Evolutionary conservation across 1,140 invertebrate species (phyloP).

Genomic region (Dendroctonus valens): DNA sequence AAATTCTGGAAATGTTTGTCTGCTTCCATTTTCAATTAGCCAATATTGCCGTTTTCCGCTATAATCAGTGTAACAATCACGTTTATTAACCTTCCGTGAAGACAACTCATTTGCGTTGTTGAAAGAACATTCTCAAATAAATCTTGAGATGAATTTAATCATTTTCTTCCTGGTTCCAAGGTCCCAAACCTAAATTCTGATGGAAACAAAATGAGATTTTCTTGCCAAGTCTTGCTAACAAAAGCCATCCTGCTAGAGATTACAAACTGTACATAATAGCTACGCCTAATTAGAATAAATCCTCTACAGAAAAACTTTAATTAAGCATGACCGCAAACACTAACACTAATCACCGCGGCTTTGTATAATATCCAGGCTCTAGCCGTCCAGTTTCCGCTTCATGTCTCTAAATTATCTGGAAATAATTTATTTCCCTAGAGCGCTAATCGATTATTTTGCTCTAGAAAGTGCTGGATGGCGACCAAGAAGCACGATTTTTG

Average conservation of each 20-base stretch:
- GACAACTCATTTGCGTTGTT: too few relatives aligned
- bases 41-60: too few relatives aligned
- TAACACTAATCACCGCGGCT: constrained; percentile 16
- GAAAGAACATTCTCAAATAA: too few relatives aligned
- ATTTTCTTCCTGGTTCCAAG: too few relatives aligned
- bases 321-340: constrained; percentile 14
- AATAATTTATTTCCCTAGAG: constrained; percentile 22
- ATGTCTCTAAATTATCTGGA: constrained; percentile 24
- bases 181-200: too few relatives aligned
- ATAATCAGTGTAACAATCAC: too few relatives aligned
- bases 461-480: not conserved
- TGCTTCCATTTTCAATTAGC: too few relatives aligned
- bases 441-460: constrained; percentile 6
- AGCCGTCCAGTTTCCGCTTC: constrained; percentile 12
- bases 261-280: constrained; percentile 1
- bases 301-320: constrained; percentile 9
- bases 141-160: too few relatives aligned
- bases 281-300: constrained; percentile 5
- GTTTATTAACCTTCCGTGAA: too few relatives aligned
- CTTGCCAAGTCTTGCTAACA: not conserved
- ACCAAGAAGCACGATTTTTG: too few relatives aligned
- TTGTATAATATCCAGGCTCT: constrained; percentile 8
- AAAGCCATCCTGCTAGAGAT: not conserved
- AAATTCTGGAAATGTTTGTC: too few relatives aligned
- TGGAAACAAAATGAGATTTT: not conserved